Evolutionary conservation across 1,140 invertebrate species (phyloP).

Genomic region (Drosophila dunni): DNA sequence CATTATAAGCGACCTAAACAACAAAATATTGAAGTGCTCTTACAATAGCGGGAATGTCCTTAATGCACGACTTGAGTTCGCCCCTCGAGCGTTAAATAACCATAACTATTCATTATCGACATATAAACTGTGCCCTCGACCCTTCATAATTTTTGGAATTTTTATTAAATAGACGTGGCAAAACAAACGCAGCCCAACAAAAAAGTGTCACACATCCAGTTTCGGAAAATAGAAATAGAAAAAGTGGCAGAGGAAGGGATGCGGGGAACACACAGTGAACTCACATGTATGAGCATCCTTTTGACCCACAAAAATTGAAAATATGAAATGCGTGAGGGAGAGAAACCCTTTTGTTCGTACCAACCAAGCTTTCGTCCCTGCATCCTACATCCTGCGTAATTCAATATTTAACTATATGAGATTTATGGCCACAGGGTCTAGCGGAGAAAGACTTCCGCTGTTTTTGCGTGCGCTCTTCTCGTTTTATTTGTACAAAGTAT

Average conservation of each 20-base stretch:
- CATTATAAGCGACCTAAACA: conserved; percentile 76
- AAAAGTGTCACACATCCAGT: conserved; percentile 50
- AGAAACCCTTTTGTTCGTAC: conserved; percentile 49
- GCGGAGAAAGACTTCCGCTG: conserved; percentile 57
- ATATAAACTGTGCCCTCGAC: conserved; percentile 64
- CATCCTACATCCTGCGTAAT: conserved; percentile 70
- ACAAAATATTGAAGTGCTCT: conserved; percentile 40
- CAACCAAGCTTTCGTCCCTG: conserved; percentile 8
- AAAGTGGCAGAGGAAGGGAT: not conserved
- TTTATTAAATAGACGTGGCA: conserved; percentile 80
- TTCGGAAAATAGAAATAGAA: conserved; percentile 1
- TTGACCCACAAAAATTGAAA: conserved; percentile 78
- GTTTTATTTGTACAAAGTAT: conserved; percentile 78
- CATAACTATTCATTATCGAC: conserved; percentile 84
- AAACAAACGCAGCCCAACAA: conserved; percentile 64
- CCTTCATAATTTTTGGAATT: conserved; percentile 76
- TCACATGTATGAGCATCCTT: conserved; percentile 58
- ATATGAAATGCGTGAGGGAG: conserved; percentile 42
- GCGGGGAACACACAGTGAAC: conserved; percentile 12
- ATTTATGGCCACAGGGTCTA: conserved; percentile 77
- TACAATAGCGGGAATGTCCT: conserved; percentile 27
- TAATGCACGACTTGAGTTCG: conserved; percentile 17
- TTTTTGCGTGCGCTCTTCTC: conserved; percentile 18
- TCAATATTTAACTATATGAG: conserved; percentile 84
- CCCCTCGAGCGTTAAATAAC: conserved; percentile 46